Percentiles rank a stretch among this genome's conserved stretches.
These are phyloP conservation scores for Phylloscopus collybita DNA, from an alignment of 2,797 vertebrate genomes.

Conservation along the genomic window DNA sequence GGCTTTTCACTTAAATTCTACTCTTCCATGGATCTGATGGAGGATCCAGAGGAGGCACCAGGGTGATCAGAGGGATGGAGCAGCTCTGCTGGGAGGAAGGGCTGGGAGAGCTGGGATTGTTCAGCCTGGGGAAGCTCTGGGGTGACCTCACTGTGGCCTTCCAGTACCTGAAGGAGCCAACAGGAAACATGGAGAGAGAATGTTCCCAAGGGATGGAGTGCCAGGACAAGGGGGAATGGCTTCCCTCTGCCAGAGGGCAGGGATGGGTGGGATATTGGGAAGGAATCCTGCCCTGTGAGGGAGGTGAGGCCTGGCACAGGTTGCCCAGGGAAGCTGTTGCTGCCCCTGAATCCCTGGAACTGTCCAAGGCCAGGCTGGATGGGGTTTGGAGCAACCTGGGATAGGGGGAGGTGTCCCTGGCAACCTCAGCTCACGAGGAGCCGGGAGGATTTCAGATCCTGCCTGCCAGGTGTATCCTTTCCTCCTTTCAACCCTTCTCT, in stretches of 20 bases:
- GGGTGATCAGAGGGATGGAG: background rate
- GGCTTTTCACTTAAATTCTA: background rate
- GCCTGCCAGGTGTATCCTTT: background rate
- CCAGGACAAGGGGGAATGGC: background rate
- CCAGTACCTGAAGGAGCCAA: fast-evolving
- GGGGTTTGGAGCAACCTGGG: fast-evolving
- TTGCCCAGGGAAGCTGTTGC: background rate
- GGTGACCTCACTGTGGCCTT: fast-evolving
- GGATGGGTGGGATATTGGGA: fast-evolving
- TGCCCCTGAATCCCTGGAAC: background rate
- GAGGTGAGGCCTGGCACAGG: fast-evolving
- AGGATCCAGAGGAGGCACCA: fast-evolving
- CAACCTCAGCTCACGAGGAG: background rate
- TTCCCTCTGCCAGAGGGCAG: background rate
- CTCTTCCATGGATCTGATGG: background rate
- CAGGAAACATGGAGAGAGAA: background rate
- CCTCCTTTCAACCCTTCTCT: background rate
- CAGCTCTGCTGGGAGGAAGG: background rate
- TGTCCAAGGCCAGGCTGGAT: fast-evolving
- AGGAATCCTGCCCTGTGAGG: fast-evolving
- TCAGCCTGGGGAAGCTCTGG: fast-evolving
- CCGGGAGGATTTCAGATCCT: background rate
- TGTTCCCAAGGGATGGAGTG: fast-evolving
- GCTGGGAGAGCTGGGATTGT: background rate
- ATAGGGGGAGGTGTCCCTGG: background rate